Evolutionary conservation across 2,797 vertebrate genomes (phyloP).

Genomic region (Syndactyla subalaris): DNA sequence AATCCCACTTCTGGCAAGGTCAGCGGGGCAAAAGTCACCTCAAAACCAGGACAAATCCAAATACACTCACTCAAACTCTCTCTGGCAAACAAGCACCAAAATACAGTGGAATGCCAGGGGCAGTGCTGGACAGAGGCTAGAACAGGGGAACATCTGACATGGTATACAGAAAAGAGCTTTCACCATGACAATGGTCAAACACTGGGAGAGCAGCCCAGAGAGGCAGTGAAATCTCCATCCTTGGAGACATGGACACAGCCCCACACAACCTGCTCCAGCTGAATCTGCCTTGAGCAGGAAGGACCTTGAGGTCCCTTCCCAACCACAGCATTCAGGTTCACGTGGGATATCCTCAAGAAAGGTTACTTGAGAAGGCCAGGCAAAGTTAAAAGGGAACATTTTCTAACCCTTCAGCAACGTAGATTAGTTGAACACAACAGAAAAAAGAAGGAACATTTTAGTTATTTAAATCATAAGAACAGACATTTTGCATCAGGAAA

Average conservation of each 20-base stretch:
- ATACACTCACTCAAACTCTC: background rate
- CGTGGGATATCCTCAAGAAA: background rate
- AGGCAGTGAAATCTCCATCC: background rate
- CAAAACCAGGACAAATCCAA: background rate
- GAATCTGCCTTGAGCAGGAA: rapidly evolving
- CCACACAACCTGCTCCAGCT: background rate
- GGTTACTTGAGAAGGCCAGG: background rate
- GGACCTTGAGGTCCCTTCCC: background rate
- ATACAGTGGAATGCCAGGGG: background rate
- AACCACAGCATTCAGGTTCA: background rate
- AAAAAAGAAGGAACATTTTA: background rate
- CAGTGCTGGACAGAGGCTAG: background rate
- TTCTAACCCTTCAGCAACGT: background rate
- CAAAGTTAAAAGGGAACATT: background rate
- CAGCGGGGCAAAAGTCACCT: background rate
- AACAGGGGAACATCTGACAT: background rate
- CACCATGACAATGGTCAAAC: background rate
- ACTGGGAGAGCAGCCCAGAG: background rate
- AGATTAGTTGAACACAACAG: background rate
- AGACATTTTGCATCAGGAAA: background rate
- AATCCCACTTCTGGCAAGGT: background rate
- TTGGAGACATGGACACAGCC: background rate
- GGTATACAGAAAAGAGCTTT: background rate
- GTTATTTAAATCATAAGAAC: background rate
- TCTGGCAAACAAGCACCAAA: background rate